Conservation (phyloP, 2,888 invertebrate genomes). For the Sinodicranocentrus sp. region DNA sequence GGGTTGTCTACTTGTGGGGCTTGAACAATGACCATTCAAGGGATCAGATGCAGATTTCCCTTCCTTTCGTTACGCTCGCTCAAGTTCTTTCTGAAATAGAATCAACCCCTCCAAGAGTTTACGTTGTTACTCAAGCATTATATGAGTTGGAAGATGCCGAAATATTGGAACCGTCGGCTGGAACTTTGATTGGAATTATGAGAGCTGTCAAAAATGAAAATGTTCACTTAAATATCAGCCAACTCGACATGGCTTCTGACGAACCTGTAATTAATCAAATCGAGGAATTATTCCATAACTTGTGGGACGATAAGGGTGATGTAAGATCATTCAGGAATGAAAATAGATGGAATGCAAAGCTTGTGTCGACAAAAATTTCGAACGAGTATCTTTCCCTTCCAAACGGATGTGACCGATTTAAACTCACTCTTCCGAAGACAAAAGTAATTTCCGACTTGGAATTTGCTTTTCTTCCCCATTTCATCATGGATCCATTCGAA, state of each 20-base stretch:
- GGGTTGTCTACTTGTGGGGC: slow-evolving; percentile 41
- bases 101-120: slow-evolving; percentile 8
- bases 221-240: neutral
- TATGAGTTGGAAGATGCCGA: slow-evolving; percentile 23
- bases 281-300: slow-evolving; percentile 29
- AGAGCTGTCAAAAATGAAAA: slow-evolving; percentile 39
- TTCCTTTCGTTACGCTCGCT: neutral
- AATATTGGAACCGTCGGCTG: slow-evolving; percentile 1
- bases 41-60: slow-evolving; percentile 23
- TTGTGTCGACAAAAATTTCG: too few species aligned
- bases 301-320: slow-evolving; percentile 37
- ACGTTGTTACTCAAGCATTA: slow-evolving; percentile 21
- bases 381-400: slow-evolving; percentile 6
- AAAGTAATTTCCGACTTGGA: slow-evolving; percentile 36
- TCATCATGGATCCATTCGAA: neutral
- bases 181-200: slow-evolving; percentile 36
- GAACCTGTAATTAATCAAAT: neutral
- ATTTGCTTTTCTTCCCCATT: neutral
- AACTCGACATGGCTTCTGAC: neutral
- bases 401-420: slow-evolving; percentile 15
- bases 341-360: too few species aligned
- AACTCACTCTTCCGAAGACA: slow-evolving; percentile 24
- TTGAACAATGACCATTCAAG: slow-evolving; percentile 11
- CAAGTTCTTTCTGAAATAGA: neutral
- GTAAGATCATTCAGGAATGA: too few species aligned